Conservation (phyloP, 2,888 invertebrate species). For the Deroplatys truncata region DNA sequence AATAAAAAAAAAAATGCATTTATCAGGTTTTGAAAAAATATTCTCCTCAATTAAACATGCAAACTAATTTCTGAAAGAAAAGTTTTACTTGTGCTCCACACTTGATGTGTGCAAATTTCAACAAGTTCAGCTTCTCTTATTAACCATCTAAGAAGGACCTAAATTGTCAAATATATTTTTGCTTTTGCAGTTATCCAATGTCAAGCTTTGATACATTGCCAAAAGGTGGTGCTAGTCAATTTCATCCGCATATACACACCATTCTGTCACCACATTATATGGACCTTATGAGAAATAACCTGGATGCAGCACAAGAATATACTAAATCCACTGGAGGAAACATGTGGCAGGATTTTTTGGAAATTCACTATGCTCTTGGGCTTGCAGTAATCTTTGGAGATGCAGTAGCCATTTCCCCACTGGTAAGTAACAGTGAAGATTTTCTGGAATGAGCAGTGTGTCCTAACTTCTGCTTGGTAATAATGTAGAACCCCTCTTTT, state of each 20-base stretch:
- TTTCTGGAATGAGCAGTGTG: neutral
- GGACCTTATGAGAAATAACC: constrained; percentile 41
- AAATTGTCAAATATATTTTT: neutral
- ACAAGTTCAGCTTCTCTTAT: no score
- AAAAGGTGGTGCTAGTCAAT: constrained; percentile 47
- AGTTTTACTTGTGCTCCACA: no score
- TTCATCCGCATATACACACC: constrained; percentile 47
- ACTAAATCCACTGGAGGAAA: constrained; percentile 36
- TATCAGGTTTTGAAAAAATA: no score
- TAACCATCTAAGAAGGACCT: no score
- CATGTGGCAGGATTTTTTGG: constrained; percentile 42
- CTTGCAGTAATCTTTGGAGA: constrained; percentile 39
- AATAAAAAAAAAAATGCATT: no score
- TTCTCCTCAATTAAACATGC: no score
- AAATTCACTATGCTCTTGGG: constrained; percentile 41
- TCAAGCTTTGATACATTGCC: constrained; percentile 46
- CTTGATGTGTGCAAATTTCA: no score
- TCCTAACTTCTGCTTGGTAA: no score
- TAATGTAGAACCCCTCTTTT: no score
- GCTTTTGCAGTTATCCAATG: constrained; percentile 38
- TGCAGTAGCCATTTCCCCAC: constrained; percentile 41
- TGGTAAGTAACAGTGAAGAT: constrained; percentile 32
- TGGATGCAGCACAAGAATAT: constrained; percentile 40
- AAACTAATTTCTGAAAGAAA: no score
- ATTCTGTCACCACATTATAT: constrained; percentile 41